Percentiles rank a stretch among this genome's conserved stretches.
Evolutionary conservation across 1,140 invertebrate genomes (phyloP).

Genomic region (Drepana arcuata): DNA sequence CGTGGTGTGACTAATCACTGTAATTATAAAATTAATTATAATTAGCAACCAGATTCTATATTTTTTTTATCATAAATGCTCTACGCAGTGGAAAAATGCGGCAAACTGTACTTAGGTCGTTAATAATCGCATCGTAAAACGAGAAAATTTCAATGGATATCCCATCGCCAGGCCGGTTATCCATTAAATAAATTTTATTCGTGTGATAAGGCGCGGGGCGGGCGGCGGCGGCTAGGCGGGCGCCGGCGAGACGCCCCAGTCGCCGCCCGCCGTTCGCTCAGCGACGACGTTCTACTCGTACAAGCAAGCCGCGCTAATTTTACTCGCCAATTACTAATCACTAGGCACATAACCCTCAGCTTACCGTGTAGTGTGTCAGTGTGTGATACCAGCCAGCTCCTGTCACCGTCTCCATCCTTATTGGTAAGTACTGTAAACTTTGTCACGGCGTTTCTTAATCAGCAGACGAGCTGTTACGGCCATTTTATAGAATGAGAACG

Average conservation of each 20-base stretch:
- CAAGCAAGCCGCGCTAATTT: conserved; percentile 43
- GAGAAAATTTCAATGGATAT: conserved; percentile 49
- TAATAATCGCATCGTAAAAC: conserved; percentile 39
- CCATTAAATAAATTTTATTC: conserved; percentile 67
- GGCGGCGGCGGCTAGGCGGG: conserved; percentile 38
- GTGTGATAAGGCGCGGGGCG: conserved; percentile 56
- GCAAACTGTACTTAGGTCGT: conserved; percentile 32
- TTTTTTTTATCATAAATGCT: conserved; percentile 16
- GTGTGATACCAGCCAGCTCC: conserved; percentile 11
- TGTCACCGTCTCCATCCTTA: no score
- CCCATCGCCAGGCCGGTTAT: conserved; percentile 51
- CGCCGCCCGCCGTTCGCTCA: conserved; percentile 31
- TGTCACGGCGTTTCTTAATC: conserved; percentile 31
- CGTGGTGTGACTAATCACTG: no score
- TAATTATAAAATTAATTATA: no score
- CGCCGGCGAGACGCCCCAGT: conserved; percentile 53
- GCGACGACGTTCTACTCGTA: conserved; percentile 33
- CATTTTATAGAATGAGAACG: conserved; percentile 50
- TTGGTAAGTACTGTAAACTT: conserved; percentile 29
- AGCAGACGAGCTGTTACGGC: conserved; percentile 40
- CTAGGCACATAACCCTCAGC: conserved; percentile 32
- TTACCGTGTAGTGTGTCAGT: conserved; percentile 53
- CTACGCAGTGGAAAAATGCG: conserved; percentile 12
- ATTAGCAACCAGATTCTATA: no score
- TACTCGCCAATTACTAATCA: conserved; percentile 51